Percentiles rank a stretch among this genome's conserved stretches.
Evolutionary conservation across 1,140 invertebrate genomes (phyloP).

Genomic region (Drosophila persimilis): DNA sequence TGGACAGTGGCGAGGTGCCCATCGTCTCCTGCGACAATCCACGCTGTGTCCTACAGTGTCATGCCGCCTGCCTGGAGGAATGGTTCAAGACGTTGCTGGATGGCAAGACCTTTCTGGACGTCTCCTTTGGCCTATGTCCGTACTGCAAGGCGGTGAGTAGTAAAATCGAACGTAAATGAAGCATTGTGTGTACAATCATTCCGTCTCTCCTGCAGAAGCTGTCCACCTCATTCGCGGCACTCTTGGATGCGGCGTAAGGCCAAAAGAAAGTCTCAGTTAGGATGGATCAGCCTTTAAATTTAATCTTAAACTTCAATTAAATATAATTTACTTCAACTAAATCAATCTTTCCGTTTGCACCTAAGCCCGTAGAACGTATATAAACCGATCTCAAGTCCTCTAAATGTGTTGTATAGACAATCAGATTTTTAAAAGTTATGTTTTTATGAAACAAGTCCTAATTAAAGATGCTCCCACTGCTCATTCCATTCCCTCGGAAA

Average conservation of each 20-base stretch:
- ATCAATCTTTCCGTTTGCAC: slow-evolving; percentile 48
- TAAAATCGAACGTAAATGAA: too few species aligned
- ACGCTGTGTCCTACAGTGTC: slow-evolving; percentile 70
- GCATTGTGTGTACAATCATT: not conserved
- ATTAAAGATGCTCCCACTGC: slow-evolving; percentile 44
- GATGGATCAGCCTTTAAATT: slow-evolving; percentile 26
- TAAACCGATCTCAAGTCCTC: not conserved
- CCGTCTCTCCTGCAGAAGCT: slow-evolving; percentile 56
- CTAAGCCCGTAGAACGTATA: not conserved
- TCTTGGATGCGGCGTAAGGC: slow-evolving; percentile 33
- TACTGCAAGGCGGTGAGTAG: slow-evolving; percentile 75
- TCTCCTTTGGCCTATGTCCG: slow-evolving; percentile 72
- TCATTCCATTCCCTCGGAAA: slow-evolving; percentile 67
- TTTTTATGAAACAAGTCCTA: too few species aligned
- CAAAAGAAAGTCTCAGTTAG: slow-evolving; percentile 18
- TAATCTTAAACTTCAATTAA: slow-evolving; percentile 45
- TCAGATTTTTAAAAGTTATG: too few species aligned
- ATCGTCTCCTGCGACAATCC: slow-evolving; percentile 78
- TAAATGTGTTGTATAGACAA: too few species aligned
- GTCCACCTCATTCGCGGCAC: slow-evolving; percentile 72
- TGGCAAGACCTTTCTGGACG: slow-evolving; percentile 68
- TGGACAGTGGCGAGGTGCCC: slow-evolving; percentile 68
- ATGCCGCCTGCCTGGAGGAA: slow-evolving; percentile 70
- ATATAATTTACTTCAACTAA: slow-evolving; percentile 60
- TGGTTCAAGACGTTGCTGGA: slow-evolving; percentile 77